Percentiles rank a stretch among this genome's conserved stretches.
Evolutionary conservation across 2,888 invertebrate genomes (phyloP).

Genomic region (Leptinotarsa haldemani): DNA sequence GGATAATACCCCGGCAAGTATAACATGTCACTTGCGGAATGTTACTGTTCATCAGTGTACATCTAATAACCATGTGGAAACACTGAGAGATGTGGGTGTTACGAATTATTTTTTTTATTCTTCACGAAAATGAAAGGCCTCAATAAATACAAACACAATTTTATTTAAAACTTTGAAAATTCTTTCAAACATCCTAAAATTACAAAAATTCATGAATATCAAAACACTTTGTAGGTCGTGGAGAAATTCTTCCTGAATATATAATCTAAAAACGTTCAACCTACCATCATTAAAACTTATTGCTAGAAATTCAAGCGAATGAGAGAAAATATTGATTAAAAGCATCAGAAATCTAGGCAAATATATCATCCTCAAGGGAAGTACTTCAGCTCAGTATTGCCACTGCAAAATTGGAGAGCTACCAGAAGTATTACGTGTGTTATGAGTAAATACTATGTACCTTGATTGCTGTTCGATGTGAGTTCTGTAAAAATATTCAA

Average conservation of each 20-base stretch:
- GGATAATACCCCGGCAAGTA: too few species aligned
- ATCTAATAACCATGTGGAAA: too few species aligned
- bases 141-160: background rate
- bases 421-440: too few species aligned
- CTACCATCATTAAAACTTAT: slow-evolving; percentile 8
- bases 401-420: too few species aligned
- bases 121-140: background rate
- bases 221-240: background rate
- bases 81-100: too few species aligned
- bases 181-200: slow-evolving; percentile 11
- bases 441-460: too few species aligned
- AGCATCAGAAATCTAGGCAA: background rate
- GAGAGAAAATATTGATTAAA: background rate
- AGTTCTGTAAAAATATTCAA: too few species aligned
- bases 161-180: slow-evolving; percentile 17
- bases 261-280: slow-evolving; percentile 8
- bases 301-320: background rate
- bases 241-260: background rate
- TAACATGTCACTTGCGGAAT: too few species aligned
- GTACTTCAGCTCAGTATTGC: background rate
- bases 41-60: too few species aligned
- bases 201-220: background rate
- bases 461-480: too few species aligned
- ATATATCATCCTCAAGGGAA: background rate
- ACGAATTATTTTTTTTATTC: too few species aligned